phyloP scores from a whole-genome alignment of 2,113 vertebrate genomes.

The Amblyornis subalaris region DNA sequence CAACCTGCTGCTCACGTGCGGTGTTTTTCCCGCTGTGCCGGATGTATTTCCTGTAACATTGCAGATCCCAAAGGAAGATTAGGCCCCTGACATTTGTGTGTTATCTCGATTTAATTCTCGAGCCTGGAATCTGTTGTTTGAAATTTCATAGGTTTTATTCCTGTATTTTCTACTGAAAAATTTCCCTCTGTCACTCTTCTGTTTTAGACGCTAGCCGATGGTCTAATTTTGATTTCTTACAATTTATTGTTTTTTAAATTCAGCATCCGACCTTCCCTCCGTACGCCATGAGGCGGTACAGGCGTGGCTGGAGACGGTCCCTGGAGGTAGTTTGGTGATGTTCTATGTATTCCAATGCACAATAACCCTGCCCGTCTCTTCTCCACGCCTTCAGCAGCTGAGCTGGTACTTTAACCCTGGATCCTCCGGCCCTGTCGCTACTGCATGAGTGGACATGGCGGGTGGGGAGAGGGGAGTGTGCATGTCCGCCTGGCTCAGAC shows the following conservation, averaged over 20 bases:
- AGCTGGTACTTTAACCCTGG: constrained; percentile 72
- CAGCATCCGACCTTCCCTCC: constrained; percentile 89
- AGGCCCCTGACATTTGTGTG: background rate
- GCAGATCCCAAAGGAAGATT: background rate
- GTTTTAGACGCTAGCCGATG: background rate
- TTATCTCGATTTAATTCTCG: background rate
- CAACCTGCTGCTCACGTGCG: background rate
- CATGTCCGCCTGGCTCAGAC: constrained; percentile 61
- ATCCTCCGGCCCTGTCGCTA: constrained; percentile 51
- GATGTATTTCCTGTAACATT: background rate
- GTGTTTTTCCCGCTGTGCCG: background rate
- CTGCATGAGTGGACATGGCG: constrained; percentile 62
- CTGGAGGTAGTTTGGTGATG: constrained; percentile 91
- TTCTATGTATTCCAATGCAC: constrained; percentile 61
- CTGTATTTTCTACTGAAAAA: background rate
- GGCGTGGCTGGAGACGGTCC: constrained; percentile 97
- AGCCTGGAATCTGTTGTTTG: background rate
- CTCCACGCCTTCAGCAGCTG: constrained; percentile 63
- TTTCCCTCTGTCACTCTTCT: constrained; percentile 33
- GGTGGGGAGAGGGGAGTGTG: background rate
- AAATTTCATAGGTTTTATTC: background rate
- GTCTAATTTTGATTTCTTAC: constrained; percentile 65
- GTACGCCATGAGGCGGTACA: constrained; percentile 89
- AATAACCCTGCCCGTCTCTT: constrained; percentile 67
- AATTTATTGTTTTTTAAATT: constrained; percentile 75